These are phyloP conservation scores for Brevimyrus niger DNA, from an alignment of 2,113 vertebrate genomes.

Conservation along the genomic window DNA sequence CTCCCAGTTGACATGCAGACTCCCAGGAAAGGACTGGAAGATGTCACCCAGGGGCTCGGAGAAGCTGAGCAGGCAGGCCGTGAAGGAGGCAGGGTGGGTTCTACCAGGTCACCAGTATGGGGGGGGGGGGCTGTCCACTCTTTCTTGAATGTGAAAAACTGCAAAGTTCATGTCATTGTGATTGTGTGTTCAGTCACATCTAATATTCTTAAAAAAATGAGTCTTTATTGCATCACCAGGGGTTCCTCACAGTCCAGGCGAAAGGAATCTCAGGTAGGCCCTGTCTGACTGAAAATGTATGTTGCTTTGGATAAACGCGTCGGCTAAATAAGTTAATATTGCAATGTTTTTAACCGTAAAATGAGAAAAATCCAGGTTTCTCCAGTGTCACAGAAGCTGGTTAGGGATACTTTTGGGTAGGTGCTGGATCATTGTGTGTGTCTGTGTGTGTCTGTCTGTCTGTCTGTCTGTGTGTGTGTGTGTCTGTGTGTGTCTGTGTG, in stretches of 20 bases:
- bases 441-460: background rate
- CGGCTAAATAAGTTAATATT: background rate
- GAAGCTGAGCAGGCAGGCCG: slow-evolving; percentile 80
- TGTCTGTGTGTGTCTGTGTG: background rate
- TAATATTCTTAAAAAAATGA: background rate
- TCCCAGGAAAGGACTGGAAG: slow-evolving; percentile 93
- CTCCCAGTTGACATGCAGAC: slow-evolving; percentile 72
- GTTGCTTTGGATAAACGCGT: background rate
- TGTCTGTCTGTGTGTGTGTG: background rate
- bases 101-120: background rate
- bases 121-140: background rate
- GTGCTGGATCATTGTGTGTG: background rate
- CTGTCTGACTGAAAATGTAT: background rate
- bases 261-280: slow-evolving; percentile 59
- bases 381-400: background rate
- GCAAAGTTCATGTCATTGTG: background rate
- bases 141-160: background rate
- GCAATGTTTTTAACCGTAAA: background rate
- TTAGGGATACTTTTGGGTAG: background rate
- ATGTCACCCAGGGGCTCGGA: slow-evolving; percentile 82
- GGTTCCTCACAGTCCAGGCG: slow-evolving; percentile 64
- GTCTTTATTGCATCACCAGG: slow-evolving; percentile 43
- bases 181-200: background rate
- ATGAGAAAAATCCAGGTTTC: background rate
- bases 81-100: slow-evolving; percentile 79